Conservation (phyloP, 1,140 invertebrate genomes). For the Tetragonula clypearis region DNA sequence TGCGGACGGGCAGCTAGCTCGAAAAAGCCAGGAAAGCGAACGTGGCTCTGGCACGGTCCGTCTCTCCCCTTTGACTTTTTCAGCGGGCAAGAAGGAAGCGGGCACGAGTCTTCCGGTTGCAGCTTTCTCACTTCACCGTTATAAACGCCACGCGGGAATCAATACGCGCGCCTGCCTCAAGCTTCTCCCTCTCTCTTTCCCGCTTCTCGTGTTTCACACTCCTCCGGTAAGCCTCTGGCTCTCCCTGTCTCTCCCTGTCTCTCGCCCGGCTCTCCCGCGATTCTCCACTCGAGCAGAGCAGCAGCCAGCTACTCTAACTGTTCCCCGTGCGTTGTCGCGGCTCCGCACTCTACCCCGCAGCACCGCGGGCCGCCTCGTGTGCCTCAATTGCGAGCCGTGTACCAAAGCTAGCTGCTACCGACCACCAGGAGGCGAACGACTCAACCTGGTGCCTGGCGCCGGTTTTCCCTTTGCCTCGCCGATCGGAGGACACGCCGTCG, state of each 20-base stretch:
- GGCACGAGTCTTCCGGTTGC: slow-evolving; percentile 64
- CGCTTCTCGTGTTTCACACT: background rate
- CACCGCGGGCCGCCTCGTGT: background rate
- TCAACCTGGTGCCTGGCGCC: background rate
- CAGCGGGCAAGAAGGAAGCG: slow-evolving; percentile 49
- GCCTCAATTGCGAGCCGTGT: background rate
- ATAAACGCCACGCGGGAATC: slow-evolving; percentile 69
- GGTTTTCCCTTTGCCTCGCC: background rate
- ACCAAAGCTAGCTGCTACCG: background rate
- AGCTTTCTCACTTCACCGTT: slow-evolving; percentile 69
- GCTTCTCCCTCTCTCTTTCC: slow-evolving; percentile 51
- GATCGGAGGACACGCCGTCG: background rate
- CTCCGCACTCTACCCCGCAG: background rate
- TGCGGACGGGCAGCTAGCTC: background rate
- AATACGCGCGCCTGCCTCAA: slow-evolving; percentile 68
- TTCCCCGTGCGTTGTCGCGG: slow-evolving; percentile 6
- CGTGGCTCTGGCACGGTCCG: background rate
- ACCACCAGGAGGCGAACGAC: slow-evolving; percentile 14
- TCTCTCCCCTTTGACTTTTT: slow-evolving; percentile 27
- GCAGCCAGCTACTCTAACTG: background rate
- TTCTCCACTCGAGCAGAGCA: background rate
- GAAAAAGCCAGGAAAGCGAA: background rate
- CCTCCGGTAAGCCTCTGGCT: background rate
- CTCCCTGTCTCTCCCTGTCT: slow-evolving; percentile 12
- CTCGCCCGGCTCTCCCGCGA: slow-evolving; percentile 1